phyloP scores from a whole-genome alignment of 1,140 invertebrate genomes.

The Cotesia vestalis region DNA sequence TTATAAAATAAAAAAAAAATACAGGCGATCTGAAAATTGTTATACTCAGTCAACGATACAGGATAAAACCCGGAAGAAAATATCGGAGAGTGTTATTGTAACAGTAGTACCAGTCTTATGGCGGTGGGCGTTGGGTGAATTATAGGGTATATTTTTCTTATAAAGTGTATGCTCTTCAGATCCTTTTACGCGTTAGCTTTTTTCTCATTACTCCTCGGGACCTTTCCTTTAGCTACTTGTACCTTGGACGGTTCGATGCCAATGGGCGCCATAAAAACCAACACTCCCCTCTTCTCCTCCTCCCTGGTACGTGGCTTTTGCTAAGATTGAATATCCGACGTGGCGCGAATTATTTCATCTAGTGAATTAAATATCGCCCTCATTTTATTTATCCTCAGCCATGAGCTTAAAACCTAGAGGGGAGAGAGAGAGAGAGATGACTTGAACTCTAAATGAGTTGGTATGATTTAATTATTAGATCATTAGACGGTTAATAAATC shows the following conservation, averaged over 20 bases:
- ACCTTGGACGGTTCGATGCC: not conserved
- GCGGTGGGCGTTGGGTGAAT: not conserved
- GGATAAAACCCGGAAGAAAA: not conserved
- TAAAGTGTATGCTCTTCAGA: not conserved
- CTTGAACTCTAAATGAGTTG: no score
- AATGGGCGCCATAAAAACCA: not conserved
- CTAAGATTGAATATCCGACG: constrained; percentile 15
- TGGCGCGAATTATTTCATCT: not conserved
- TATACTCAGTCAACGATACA: not conserved
- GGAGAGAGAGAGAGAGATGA: no score
- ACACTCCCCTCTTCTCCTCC: not conserved
- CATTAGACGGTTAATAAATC: no score
- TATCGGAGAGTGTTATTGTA: constrained; percentile 4
- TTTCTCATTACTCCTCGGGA: constrained; percentile 6
- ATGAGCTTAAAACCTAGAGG: no score
- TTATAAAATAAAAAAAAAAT: no score
- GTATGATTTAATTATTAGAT: no score
- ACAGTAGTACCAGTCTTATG: no score
- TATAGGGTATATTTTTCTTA: constrained; percentile 3
- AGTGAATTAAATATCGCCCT: not conserved
- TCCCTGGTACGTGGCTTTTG: not conserved
- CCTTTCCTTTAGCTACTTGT: no score
- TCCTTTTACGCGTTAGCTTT: constrained; percentile 15
- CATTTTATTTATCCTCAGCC: no score
- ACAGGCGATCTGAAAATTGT: no score